Percentiles rank a stretch among this genome's conserved stretches.
phyloP scores from a whole-genome alignment of 2,113 vertebrate species.

The Chaetura pelagica region DNA sequence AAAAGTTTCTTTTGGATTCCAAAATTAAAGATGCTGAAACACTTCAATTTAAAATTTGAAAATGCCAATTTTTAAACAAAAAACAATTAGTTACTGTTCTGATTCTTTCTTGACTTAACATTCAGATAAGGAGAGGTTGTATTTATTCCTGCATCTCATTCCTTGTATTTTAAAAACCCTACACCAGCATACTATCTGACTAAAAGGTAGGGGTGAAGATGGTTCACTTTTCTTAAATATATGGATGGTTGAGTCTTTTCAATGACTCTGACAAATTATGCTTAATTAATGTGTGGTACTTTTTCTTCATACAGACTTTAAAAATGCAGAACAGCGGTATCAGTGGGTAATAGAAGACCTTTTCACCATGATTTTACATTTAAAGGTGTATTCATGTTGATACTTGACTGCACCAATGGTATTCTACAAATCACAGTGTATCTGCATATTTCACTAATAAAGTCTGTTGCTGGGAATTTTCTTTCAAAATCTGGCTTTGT shows the following conservation, averaged over 20 bases:
- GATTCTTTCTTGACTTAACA: not conserved
- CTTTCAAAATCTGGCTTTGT: not conserved
- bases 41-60: not conserved
- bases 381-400: not conserved
- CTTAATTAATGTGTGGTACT: not conserved
- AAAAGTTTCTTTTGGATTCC: not conserved
- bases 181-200: not conserved
- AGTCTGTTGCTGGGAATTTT: not conserved
- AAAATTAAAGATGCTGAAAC: not conserved
- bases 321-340: not conserved
- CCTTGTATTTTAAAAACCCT: not conserved
- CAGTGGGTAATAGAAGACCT: not conserved
- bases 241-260: not conserved
- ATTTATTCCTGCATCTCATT: not conserved
- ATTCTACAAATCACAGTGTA: not conserved
- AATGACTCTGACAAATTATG: not conserved
- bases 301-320: not conserved
- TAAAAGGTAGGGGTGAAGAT: not conserved
- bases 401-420: not conserved
- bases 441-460: not conserved
- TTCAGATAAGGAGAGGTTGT: not conserved
- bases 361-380: not conserved
- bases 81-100: not conserved
- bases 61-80: not conserved
- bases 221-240: not conserved